A percentile compares a stretch with the other conserved stretches of the same genome.
Evolutionary conservation across 2,888 invertebrate species (phyloP).

Genomic region (Uloborus plumipes): DNA sequence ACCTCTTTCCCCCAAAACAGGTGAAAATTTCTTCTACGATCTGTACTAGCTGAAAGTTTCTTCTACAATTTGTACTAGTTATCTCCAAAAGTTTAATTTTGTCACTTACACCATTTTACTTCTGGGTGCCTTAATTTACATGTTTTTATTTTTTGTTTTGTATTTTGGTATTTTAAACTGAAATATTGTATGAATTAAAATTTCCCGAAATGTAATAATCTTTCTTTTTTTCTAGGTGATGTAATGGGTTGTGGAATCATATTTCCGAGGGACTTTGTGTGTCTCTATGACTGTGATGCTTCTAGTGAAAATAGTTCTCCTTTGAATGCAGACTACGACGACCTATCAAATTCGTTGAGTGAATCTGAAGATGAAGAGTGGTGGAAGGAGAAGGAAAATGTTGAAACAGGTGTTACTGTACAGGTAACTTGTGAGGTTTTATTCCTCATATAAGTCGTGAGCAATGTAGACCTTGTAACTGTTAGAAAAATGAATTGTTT

Average conservation of each 20-base stretch:
- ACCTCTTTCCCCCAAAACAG: no score
- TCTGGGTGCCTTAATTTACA: no score
- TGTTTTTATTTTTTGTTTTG: no score
- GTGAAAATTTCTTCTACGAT: no score
- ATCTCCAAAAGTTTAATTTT: no score
- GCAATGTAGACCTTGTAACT: no score
- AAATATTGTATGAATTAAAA: background rate
- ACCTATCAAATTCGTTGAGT: constrained; percentile 68
- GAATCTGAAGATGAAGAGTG: constrained; percentile 72
- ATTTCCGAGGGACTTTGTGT: constrained; percentile 72
- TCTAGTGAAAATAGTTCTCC: constrained; percentile 67
- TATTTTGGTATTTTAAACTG: no score
- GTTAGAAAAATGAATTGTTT: no score
- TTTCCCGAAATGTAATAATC: background rate
- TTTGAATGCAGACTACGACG: constrained; percentile 67
- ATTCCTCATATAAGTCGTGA: background rate
- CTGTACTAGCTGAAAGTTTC: no score
- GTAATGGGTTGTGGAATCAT: constrained; percentile 75
- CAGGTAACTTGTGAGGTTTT: constrained; percentile 67
- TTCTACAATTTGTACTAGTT: no score
- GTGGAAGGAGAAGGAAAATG: constrained; percentile 70
- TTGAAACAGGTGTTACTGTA: constrained; percentile 70
- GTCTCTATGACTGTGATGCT: constrained; percentile 69
- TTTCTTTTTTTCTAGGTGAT: constrained; percentile 71
- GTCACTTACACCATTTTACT: no score